Base-by-base conservation (phyloP, 2,888 invertebrate species). In the Stegophylla sp. region DNA sequence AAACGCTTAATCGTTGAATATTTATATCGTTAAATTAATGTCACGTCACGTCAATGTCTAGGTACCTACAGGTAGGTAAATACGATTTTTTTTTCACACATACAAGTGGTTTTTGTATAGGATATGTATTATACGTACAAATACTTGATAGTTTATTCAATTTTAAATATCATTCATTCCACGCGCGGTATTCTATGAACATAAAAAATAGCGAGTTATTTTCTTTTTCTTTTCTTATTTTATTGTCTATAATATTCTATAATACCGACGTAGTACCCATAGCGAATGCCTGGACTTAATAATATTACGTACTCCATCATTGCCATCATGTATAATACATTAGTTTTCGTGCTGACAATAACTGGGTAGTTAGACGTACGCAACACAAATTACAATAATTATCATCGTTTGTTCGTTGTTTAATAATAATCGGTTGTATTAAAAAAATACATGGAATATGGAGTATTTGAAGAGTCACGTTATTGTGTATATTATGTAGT, bases 301-400 rank as follows among this genome's bases (percentile, higher is more conserved):
- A n/a, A 34, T 56, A 56, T 56, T 23, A 56, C 12, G 23, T 1
- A 28, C 12, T 48, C 10, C 69, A 9, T 23, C 72, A 59, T 56
- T 43, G 56, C 41, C 23, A 17, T 41, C 72, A 43, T 59, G 23
- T 20, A 23, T 10, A 20, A 59, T 43, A 51, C 20, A 17, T 73
- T 56, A 9, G 10, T 53, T 41, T 45, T 59, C 45, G 26, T 26
- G 43, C n/a, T 17, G 23, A 59, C 43, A 26, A 43, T 72, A 72
- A 59, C n/a, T 13, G n/a, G 26, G n/a, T n/a, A 23, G 23, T 56
- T 56, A 12, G 56, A 56, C 56, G 17, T 23, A 20, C n/a, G 1
- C 3, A 20, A 63, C 61, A 34, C 73, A 56, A 74, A 74, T 74
- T 61, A 61, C 73, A 48, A 28, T 74, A 61, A 74, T 74, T 61